Percentiles rank a stretch among this genome's conserved stretches.
Conservation (phyloP, 2,888 invertebrate genomes). For the Apodemia hepburni region DNA sequence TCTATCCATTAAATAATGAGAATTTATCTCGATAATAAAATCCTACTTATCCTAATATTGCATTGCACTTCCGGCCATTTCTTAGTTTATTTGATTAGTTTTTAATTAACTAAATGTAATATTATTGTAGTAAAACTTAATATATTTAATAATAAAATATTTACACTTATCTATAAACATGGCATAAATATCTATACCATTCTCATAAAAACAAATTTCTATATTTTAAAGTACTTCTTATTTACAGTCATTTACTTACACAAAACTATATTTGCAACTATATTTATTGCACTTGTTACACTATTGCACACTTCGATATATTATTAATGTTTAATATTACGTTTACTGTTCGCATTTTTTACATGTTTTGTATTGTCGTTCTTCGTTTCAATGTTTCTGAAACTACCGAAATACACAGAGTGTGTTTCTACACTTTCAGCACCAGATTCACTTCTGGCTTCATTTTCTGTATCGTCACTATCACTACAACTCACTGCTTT, state of each 20-base stretch:
- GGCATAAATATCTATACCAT: not conserved
- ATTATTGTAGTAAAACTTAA: conserved; percentile 39
- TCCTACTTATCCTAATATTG: conserved; percentile 57
- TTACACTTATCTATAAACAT: not conserved
- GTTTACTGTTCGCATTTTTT: conserved; percentile 32
- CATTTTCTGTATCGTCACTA: conserved; percentile 89
- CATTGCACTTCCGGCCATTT: conserved; percentile 75
- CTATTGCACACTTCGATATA: conserved; percentile 42
- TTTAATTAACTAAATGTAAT: not conserved
- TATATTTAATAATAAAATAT: not conserved
- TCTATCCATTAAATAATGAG: no score
- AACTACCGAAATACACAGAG: conserved; percentile 91
- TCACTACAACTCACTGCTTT: conserved; percentile 83
- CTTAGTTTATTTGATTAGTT: not conserved
- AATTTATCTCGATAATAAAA: conserved; percentile 20
- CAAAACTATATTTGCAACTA: not conserved
- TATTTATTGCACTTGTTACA: conserved; percentile 49
- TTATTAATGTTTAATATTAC: conserved; percentile 30
- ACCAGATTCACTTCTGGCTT: conserved; percentile 92
- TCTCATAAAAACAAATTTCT: not conserved
- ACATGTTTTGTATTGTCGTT: conserved; percentile 40
- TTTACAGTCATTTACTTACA: not conserved
- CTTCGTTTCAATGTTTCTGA: conserved; percentile 68
- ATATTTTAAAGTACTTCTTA: not conserved
- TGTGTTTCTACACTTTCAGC: conserved; percentile 93